Evolutionary conservation across 2,888 invertebrate genomes (phyloP).

Genomic region (Caenorhabditis becei): DNA sequence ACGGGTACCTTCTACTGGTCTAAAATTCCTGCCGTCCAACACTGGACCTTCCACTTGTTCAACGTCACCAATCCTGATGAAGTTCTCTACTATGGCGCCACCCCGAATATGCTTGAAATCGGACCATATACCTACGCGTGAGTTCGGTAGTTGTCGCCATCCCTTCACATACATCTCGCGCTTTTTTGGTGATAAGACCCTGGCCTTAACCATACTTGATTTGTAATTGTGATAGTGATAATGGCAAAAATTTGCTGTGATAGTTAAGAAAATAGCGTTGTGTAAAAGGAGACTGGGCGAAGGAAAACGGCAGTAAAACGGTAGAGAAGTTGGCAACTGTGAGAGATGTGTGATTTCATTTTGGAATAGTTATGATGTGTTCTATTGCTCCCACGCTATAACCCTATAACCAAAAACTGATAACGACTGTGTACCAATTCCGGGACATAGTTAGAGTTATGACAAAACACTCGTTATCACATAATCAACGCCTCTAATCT

Average conservation of each 20-base stretch:
- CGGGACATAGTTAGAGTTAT: neutral
- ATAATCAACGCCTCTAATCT: neutral
- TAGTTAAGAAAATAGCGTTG: conserved; percentile 19
- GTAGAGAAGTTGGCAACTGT: conserved; percentile 1
- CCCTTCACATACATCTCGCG: conserved; percentile 9
- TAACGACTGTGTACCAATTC: neutral
- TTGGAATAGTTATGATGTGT: neutral
- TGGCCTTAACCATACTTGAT: conserved; percentile 34
- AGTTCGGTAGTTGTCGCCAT: conserved; percentile 28
- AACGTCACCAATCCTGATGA: conserved; percentile 73
- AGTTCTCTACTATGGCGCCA: conserved; percentile 67
- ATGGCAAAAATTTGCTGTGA: conserved; percentile 31
- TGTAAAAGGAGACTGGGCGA: neutral
- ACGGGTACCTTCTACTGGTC: conserved; percentile 68
- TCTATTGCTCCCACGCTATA: neutral
- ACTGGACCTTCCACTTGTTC: conserved; percentile 62
- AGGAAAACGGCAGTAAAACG: conserved; percentile 10
- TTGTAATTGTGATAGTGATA: conserved; percentile 9
- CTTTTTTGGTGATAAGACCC: conserved; percentile 29
- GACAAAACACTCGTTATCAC: conserved; percentile 6
- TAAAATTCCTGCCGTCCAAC: conserved; percentile 62
- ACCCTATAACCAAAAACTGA: neutral
- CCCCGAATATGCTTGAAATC: conserved; percentile 62
- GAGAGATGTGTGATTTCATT: neutral
- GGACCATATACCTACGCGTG: conserved; percentile 71